These are phyloP conservation scores for Hephaestus fuliginosus DNA, from an alignment of 2,797 vertebrate species.

Conservation along the genomic window DNA sequence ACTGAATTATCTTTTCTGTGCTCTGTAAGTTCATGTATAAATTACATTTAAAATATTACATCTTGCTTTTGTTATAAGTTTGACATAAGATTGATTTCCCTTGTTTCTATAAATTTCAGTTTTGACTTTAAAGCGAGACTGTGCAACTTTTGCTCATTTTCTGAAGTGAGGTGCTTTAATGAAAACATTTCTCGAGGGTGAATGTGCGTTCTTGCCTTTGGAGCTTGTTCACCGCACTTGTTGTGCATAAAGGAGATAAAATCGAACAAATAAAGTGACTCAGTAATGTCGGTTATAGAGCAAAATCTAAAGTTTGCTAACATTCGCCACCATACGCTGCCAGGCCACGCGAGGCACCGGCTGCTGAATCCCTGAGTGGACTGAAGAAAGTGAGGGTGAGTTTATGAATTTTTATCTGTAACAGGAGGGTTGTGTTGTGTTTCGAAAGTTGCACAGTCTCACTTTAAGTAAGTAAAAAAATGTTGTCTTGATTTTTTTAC, in stretches of 20 bases:
- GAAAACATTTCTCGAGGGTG: background rate
- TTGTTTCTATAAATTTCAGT: background rate
- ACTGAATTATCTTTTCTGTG: background rate
- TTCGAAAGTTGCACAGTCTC: conserved; percentile 2
- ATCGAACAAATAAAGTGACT: background rate
- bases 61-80: background rate
- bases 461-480: background rate
- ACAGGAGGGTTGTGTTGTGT: background rate
- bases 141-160: background rate
- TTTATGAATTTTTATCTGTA: background rate
- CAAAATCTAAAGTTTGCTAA: background rate
- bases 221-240: too few relatives aligned
- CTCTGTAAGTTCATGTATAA: background rate
- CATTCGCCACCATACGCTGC: background rate
- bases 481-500: background rate
- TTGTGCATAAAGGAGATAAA: background rate
- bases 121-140: background rate
- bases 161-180: background rate
- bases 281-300: background rate
- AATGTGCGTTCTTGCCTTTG: background rate
- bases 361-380: background rate
- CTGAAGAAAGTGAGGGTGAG: background rate
- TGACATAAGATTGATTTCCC: background rate
- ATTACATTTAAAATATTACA: background rate
- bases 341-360: background rate